These are phyloP conservation scores for Turnix velox DNA, from an alignment of 2,113 vertebrate genomes.

Conservation along the genomic window DNA sequence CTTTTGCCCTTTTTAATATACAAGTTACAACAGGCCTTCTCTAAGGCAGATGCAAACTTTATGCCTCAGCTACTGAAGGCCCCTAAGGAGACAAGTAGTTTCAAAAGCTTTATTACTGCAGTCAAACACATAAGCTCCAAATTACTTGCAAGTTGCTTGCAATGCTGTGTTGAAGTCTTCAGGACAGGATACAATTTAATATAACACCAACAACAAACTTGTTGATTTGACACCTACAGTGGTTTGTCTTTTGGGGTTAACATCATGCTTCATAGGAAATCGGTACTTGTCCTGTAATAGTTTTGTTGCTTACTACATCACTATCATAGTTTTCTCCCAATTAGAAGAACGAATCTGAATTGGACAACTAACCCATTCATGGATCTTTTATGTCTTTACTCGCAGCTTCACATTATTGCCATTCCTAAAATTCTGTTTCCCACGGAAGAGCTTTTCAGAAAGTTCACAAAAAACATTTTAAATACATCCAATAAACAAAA, in stretches of 20 bases:
- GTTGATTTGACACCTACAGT: not conserved
- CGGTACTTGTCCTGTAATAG: not conserved
- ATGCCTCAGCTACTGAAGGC: not conserved
- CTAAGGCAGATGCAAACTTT: not conserved
- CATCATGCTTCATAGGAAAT: not conserved
- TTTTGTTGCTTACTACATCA: not conserved
- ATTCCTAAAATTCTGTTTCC: not conserved
- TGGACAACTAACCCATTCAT: not conserved
- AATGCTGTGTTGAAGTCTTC: not conserved
- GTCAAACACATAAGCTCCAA: not conserved
- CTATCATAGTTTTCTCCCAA: not conserved
- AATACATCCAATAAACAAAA: not conserved
- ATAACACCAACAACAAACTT: not conserved
- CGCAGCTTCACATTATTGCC: not conserved
- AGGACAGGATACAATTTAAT: not conserved
- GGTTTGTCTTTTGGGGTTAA: not conserved
- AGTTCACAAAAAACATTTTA: not conserved
- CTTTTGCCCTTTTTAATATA: not conserved
- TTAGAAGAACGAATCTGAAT: not conserved
- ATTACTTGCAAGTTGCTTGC: not conserved
- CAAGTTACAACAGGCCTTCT: not conserved
- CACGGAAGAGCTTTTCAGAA: not conserved
- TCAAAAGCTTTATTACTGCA: not conserved
- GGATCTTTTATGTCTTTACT: not conserved
- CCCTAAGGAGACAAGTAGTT: fast-evolving